These are phyloP conservation scores for Synchiropus splendidus DNA, from an alignment of 2,113 vertebrate genomes.

Conservation along the genomic window DNA sequence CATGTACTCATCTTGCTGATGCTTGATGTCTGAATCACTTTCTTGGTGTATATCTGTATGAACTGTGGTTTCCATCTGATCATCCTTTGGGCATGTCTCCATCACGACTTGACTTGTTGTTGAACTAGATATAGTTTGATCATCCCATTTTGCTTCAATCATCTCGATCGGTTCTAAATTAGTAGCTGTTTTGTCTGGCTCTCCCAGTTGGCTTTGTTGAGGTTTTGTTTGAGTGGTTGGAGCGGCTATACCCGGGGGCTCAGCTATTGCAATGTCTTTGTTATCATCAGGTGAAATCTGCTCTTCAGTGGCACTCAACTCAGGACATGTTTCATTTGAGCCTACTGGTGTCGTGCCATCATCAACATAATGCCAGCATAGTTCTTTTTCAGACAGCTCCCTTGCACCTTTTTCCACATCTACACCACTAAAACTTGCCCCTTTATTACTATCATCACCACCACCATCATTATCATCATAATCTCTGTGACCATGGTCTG, in stretches of 20 bases:
- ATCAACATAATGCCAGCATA: constrained; percentile 38
- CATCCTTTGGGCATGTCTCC: too few species aligned
- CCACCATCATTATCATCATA: constrained; percentile 52
- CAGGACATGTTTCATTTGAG: constrained; percentile 30
- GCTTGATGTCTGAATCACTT: too few species aligned
- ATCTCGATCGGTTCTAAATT: too few species aligned
- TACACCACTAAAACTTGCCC: constrained; percentile 75
- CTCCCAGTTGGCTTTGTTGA: too few species aligned
- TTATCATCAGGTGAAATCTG: constrained; percentile 15
- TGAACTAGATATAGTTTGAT: too few species aligned
- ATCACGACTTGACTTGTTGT: too few species aligned
- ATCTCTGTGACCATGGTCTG: too few species aligned
- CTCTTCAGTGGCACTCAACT: constrained; percentile 18
- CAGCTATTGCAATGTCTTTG: constrained; percentile 8
- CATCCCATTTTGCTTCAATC: too few species aligned
- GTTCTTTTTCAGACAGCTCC: constrained; percentile 86
- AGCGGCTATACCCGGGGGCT: constrained; percentile 9
- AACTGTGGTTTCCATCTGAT: too few species aligned
- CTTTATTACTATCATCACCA: constrained; percentile 55
- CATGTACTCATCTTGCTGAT: too few species aligned
- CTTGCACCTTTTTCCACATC: constrained; percentile 90
- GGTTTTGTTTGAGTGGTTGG: constrained; percentile 20
- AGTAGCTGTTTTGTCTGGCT: too few species aligned
- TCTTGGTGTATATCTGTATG: too few species aligned
- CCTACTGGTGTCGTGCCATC: constrained; percentile 31